Conservation (phyloP, 2,113 vertebrate species). For the Dasyprocta punctata region DNA sequence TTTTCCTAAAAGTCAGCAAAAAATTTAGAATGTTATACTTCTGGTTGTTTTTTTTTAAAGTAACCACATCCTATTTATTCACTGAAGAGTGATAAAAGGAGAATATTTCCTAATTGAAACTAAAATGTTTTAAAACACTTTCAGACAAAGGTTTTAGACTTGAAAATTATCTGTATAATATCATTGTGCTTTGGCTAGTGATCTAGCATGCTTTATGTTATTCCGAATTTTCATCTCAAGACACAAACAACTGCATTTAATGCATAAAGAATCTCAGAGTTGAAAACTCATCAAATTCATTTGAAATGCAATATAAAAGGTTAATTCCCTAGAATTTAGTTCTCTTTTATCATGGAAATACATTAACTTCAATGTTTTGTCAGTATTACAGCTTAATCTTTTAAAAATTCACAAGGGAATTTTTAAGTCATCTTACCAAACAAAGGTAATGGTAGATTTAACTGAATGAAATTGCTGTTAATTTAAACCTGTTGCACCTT, state of each 20-base stretch:
- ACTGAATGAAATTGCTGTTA: background rate
- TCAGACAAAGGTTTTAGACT: conserved; percentile 7
- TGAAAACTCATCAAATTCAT: background rate
- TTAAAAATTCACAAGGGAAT: background rate
- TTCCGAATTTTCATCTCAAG: background rate
- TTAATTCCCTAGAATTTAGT: background rate
- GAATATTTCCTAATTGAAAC: conserved; percentile 34
- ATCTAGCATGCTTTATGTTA: background rate
- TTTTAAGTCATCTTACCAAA: background rate
- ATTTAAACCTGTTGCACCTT: background rate
- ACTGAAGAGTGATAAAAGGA: conserved; percentile 32
- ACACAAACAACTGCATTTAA: background rate
- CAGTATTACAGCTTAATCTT: background rate
- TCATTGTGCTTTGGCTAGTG: background rate
- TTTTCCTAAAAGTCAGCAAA: conserved; percentile 13
- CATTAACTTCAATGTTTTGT: background rate
- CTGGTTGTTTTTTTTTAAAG: conserved; percentile 47
- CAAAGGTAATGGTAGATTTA: background rate
- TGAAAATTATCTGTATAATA: background rate
- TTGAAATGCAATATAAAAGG: background rate
- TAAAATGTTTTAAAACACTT: conserved; percentile 17
- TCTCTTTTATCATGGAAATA: conserved; percentile 8
- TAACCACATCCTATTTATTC: conserved; percentile 46
- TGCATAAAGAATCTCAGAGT: background rate
- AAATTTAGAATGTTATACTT: conserved; percentile 31